phyloP scores from a whole-genome alignment of 1,140 invertebrate genomes.

The Drosophila baimaii region DNA sequence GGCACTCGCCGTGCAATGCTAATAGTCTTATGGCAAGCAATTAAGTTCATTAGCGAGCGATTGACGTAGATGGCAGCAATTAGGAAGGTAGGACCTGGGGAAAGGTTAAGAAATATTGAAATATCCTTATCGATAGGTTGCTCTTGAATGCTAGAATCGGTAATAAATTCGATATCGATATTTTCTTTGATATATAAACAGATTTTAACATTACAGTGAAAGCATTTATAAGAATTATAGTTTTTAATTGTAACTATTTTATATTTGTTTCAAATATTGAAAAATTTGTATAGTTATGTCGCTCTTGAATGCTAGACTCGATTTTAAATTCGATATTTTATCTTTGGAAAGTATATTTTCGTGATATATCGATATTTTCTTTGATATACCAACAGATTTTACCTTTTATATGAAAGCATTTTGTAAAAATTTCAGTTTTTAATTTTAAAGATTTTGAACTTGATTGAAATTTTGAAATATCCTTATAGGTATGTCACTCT shows the following conservation, averaged over 20 bases:
- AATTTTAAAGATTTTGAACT: too few relatives aligned
- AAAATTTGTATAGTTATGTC: too few relatives aligned
- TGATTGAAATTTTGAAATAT: too few relatives aligned
- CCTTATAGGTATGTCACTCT: too few relatives aligned
- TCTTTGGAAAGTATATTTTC: background rate
- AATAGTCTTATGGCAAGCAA: conserved; percentile 71
- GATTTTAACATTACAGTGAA: background rate
- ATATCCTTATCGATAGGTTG: background rate
- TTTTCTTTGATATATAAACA: background rate
- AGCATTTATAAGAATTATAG: too few relatives aligned
- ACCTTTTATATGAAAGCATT: background rate
- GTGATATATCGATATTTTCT: background rate
- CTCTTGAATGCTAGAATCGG: background rate
- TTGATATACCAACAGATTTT: background rate
- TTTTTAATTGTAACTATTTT: too few relatives aligned
- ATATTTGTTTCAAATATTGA: too few relatives aligned
- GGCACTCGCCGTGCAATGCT: conserved; percentile 43
- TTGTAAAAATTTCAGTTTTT: too few relatives aligned
- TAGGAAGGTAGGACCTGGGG: background rate
- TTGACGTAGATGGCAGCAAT: background rate
- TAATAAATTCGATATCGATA: background rate
- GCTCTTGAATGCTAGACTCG: too few relatives aligned
- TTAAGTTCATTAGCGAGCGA: conserved; percentile 58
- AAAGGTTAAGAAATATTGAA: background rate
- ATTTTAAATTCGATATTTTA: background rate